Evolutionary conservation across 2,888 invertebrate species (phyloP).

Genomic region (Tetragonisca angustula): DNA sequence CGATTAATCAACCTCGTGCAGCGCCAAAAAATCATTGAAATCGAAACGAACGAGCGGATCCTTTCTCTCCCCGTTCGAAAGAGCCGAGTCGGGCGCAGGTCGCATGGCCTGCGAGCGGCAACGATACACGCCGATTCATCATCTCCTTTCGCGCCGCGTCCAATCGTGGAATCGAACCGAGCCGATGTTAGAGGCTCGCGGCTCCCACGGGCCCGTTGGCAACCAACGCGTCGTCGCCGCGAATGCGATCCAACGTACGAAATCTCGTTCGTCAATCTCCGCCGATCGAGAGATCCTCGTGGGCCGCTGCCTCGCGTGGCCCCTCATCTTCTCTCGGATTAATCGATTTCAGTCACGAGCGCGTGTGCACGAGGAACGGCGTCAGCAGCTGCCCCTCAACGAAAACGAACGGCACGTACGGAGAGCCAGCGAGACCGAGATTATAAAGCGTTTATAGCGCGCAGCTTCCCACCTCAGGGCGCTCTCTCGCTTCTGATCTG

Average conservation of each 20-base stretch:
- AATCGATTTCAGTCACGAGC: constrained; percentile 71
- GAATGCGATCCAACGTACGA: constrained; percentile 3
- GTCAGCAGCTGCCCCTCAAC: constrained; percentile 78
- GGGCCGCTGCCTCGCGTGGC: constrained; percentile 43
- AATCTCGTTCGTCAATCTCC: constrained; percentile 64
- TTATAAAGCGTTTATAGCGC: constrained; percentile 82
- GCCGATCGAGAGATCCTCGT: constrained; percentile 57
- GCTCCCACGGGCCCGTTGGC: constrained; percentile 20
- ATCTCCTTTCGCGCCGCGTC: background rate
- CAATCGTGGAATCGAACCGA: background rate
- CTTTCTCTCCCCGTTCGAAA: background rate
- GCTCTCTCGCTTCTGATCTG: constrained; percentile 80
- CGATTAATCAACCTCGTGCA: background rate
- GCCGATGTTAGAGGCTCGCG: background rate
- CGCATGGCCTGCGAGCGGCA: background rate
- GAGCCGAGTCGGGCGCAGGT: background rate
- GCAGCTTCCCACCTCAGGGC: constrained; percentile 81
- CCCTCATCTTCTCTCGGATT: constrained; percentile 64
- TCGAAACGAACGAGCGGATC: background rate
- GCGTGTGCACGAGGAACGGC: constrained; percentile 51
- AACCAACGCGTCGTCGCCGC: background rate
- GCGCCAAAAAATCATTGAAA: background rate
- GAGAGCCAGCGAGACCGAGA: constrained; percentile 75
- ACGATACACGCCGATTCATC: background rate
- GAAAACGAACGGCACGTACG: constrained; percentile 71